Evolutionary conservation across 23 tunicate species (phyloP).

Genomic region (Trididemnum miniatum): DNA sequence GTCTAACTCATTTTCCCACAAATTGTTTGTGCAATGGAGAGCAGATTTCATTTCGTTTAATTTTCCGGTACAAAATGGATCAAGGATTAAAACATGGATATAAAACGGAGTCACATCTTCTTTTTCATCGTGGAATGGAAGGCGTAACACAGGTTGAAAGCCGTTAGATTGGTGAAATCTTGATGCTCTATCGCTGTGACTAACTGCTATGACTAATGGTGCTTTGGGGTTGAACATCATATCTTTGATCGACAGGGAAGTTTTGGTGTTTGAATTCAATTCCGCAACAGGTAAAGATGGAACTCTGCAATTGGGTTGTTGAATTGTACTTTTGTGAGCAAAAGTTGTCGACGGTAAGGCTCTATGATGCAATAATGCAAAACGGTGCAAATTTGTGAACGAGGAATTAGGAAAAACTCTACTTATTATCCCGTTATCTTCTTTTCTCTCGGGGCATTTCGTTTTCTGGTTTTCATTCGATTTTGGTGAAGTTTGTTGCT

Average conservation of each 20-base stretch:
- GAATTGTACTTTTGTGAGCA: not conserved
- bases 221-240: conserved; percentile 18
- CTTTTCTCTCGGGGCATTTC: not conserved
- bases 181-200: conserved; percentile 72
- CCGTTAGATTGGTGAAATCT: conserved; percentile 70
- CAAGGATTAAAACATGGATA: conserved; percentile 51
- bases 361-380: conserved; percentile 23
- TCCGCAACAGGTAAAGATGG: too few relatives aligned
- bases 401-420: conserved; percentile 34
- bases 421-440: not conserved
- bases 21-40: not conserved
- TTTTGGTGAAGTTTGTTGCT: conserved; percentile 12
- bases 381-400: conserved; percentile 14
- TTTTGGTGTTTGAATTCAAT: not conserved
- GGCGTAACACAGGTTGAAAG: conserved; percentile 28
- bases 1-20: not conserved
- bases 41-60: not conserved
- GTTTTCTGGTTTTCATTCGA: not conserved
- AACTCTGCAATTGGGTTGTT: not conserved
- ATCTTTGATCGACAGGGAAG: conserved; percentile 3
- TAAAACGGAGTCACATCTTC: conserved; percentile 48
- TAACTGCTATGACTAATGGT: conserved; percentile 56
- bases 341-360: not conserved
- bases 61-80: conserved; percentile 65
- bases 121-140: conserved; percentile 43